Evolutionary conservation across 2,113 vertebrate genomes (phyloP).

Genomic region (Sardina pilchardus): DNA sequence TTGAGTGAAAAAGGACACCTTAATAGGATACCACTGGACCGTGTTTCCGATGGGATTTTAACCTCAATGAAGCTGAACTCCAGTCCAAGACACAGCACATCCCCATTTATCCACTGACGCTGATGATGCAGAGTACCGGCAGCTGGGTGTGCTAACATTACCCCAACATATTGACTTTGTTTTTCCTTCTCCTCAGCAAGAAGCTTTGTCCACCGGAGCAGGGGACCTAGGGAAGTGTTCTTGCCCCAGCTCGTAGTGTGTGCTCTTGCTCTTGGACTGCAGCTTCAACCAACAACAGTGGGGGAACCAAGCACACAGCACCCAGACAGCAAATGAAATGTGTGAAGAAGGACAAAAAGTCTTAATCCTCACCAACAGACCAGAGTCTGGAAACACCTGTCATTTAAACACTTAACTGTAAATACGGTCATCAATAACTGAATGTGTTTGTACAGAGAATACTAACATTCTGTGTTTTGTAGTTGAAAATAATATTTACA

Average conservation of each 20-base stretch:
- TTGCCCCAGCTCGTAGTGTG: neutral
- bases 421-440: constrained; percentile 37
- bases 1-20: neutral
- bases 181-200: neutral
- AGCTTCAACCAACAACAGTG: neutral
- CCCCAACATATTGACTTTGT: neutral
- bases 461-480: constrained; percentile 48
- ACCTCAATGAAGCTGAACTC: neutral
- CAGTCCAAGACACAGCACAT: neutral
- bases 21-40: neutral
- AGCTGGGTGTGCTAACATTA: constrained; percentile 5
- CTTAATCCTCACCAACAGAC: constrained; percentile 15
- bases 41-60: neutral
- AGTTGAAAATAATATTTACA: constrained; percentile 39
- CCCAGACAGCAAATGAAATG: constrained; percentile 13
- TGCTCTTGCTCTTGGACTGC: constrained; percentile 4
- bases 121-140: neutral
- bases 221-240: neutral
- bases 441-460: constrained; percentile 52
- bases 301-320: neutral
- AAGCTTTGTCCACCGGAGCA: neutral
- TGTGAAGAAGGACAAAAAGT: neutral
- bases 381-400: neutral
- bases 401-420: constrained; percentile 41
- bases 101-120: neutral